A percentile compares a stretch with the other conserved stretches of the same genome.
Conservation (phyloP, 2,888 invertebrate species). For the Exephanes ischioxanthus region DNA sequence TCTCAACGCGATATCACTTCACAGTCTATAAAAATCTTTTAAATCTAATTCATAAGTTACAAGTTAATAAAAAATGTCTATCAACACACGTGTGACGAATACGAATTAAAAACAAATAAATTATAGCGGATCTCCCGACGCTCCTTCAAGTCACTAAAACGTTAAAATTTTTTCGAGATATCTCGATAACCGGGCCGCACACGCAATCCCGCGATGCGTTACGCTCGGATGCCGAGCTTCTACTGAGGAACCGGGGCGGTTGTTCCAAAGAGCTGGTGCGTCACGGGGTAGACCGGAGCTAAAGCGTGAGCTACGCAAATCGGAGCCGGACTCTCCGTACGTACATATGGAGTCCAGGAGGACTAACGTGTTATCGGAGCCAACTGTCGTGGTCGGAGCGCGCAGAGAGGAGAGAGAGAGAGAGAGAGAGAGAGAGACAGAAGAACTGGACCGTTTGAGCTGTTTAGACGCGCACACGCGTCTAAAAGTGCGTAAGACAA, state of each 20-base stretch:
- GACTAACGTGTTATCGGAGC: constrained; percentile 66
- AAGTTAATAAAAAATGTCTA: neutral
- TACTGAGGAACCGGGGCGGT: constrained; percentile 44
- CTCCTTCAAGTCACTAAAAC: neutral
- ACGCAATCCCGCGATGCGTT: neutral
- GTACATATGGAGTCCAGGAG: constrained; percentile 17
- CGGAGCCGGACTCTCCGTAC: constrained; percentile 47
- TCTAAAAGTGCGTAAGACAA: constrained; percentile 64
- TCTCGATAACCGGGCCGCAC: neutral
- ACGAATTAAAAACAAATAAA: neutral
- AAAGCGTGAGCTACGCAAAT: constrained; percentile 55
- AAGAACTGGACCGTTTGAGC: constrained; percentile 61
- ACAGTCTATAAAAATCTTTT: neutral
- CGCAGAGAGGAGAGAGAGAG: constrained; percentile 1
- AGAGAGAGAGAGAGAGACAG: neutral
- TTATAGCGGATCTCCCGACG: neutral
- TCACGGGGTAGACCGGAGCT: neutral
- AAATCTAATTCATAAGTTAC: neutral
- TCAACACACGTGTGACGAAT: neutral
- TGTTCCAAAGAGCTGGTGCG: constrained; percentile 10
- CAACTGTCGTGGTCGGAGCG: constrained; percentile 60
- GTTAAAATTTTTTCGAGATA: neutral
- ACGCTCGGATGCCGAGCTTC: constrained; percentile 48
- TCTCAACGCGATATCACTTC: neutral
- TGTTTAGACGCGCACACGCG: constrained; percentile 43